phyloP scores from a whole-genome alignment of 2,888 invertebrate species.

The Cantharis rustica region DNA sequence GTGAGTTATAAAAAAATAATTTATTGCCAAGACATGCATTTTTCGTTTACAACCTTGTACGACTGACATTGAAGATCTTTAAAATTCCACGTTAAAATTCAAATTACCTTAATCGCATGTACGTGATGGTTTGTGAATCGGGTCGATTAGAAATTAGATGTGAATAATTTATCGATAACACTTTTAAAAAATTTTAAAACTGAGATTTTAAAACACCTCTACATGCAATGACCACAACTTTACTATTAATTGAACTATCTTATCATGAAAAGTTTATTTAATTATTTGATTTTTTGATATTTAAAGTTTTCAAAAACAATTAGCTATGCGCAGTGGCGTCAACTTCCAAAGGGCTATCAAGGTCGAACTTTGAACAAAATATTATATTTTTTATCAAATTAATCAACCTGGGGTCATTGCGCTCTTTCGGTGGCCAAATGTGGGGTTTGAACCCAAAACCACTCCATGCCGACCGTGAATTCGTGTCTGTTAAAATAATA shows the following conservation, averaged over 20 bases:
- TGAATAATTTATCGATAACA: not conserved
- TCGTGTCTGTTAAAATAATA: too few relatives aligned
- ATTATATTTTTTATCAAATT: not conserved
- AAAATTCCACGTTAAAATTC: not conserved
- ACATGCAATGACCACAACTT: not conserved
- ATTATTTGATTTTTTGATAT: not conserved
- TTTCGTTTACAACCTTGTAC: not conserved
- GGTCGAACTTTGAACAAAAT: not conserved
- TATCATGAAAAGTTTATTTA: not conserved
- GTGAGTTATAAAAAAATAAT: not conserved
- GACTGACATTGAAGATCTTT: not conserved
- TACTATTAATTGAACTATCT: not conserved
- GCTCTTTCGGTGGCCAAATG: not conserved
- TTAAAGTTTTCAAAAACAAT: not conserved
- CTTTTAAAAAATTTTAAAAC: not conserved
- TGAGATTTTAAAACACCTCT: not conserved
- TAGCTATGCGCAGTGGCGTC: not conserved
- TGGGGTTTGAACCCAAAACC: not conserved
- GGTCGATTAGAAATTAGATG: not conserved
- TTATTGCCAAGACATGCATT: not conserved
- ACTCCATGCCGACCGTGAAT: too few relatives aligned
- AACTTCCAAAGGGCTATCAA: not conserved
- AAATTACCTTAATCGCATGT: constrained; percentile 1
- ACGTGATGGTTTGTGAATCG: not conserved
- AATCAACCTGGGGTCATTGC: not conserved